A percentile compares a stretch with the other conserved stretches of the same genome.
Evolutionary conservation across 1,140 invertebrate genomes (phyloP).

Genomic region (Heliothis subflexa): DNA sequence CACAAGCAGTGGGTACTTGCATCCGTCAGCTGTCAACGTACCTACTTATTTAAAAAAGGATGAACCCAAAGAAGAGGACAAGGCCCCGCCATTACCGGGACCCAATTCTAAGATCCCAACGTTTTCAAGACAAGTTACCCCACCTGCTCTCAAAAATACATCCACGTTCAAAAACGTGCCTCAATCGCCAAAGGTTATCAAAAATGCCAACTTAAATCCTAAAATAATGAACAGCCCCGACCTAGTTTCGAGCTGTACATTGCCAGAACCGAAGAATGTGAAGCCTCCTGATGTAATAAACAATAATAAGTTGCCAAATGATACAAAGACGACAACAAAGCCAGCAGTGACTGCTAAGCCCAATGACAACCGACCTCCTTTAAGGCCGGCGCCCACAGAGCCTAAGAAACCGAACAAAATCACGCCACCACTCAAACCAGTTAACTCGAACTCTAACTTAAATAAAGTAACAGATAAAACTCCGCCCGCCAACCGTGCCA

Average conservation of each 20-base stretch:
- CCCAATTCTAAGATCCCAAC: constrained; percentile 79
- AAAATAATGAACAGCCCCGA: constrained; percentile 89
- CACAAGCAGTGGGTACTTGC: constrained; percentile 90
- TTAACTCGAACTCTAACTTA: constrained; percentile 61
- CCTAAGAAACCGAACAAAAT: constrained; percentile 74
- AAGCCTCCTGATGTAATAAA: constrained; percentile 89
- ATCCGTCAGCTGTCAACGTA: constrained; percentile 89
- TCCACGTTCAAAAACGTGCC: constrained; percentile 79
- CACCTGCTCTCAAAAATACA: constrained; percentile 81
- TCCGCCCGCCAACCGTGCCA: constrained; percentile 62
- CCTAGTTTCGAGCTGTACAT: constrained; percentile 89
- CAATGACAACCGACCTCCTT: constrained; percentile 73
- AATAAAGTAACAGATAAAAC: constrained; percentile 69
- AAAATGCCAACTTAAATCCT: constrained; percentile 66
- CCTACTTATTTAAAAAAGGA: constrained; percentile 82
- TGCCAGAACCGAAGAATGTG: constrained; percentile 76
- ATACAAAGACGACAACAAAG: constrained; percentile 72
- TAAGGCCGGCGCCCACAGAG: constrained; percentile 65
- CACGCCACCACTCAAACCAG: constrained; percentile 66
- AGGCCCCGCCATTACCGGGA: constrained; percentile 71
- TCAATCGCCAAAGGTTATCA: constrained; percentile 70
- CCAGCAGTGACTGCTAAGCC: constrained; percentile 65
- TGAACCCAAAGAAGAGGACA: constrained; percentile 64
- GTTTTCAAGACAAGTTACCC: constrained; percentile 83
- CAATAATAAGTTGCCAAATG: constrained; percentile 74